A percentile compares a stretch with the other conserved stretches of the same genome.
Evolutionary conservation across 2,888 invertebrate genomes (phyloP).

Genomic region (Cepaea hortensis): DNA sequence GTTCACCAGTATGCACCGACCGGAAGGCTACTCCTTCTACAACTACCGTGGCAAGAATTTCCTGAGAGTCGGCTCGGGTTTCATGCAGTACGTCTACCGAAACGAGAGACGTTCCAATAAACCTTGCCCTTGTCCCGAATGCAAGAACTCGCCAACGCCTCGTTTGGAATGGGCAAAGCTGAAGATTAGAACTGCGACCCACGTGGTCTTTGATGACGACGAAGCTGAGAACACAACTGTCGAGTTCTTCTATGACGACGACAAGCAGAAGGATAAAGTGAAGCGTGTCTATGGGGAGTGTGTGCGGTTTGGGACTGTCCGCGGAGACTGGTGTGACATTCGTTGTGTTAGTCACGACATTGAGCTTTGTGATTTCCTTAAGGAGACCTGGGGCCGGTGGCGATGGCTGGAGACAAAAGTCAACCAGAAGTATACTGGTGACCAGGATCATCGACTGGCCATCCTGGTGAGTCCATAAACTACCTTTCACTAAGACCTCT

Average conservation of each 20-base stretch:
- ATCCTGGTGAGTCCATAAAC: background rate
- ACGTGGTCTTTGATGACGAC: constrained; percentile 43
- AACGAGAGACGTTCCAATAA: constrained; percentile 18
- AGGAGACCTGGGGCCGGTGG: constrained; percentile 43
- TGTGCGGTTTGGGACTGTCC: constrained; percentile 36
- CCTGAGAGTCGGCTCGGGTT: constrained; percentile 24
- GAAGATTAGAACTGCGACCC: constrained; percentile 41
- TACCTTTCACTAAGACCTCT: no score
- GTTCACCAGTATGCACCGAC: constrained; percentile 25
- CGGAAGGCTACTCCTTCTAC: constrained; percentile 24
- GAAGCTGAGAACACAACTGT: constrained; percentile 36
- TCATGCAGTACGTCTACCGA: constrained; percentile 37
- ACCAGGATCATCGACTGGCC: constrained; percentile 18
- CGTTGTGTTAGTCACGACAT: constrained; percentile 41
- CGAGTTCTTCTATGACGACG: constrained; percentile 39
- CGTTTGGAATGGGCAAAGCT: constrained; percentile 34
- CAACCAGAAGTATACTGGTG: constrained; percentile 31
- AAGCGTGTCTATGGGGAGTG: constrained; percentile 23
- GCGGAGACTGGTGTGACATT: constrained; percentile 46
- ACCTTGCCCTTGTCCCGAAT: constrained; percentile 41
- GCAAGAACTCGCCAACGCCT: constrained; percentile 21
- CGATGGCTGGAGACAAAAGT: constrained; percentile 44
- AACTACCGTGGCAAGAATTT: constrained; percentile 10
- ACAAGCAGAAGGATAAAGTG: constrained; percentile 29
- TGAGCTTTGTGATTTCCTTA: constrained; percentile 37